These are phyloP conservation scores for Hylia prasina DNA, from an alignment of 2,113 vertebrate genomes.

Conservation along the genomic window DNA sequence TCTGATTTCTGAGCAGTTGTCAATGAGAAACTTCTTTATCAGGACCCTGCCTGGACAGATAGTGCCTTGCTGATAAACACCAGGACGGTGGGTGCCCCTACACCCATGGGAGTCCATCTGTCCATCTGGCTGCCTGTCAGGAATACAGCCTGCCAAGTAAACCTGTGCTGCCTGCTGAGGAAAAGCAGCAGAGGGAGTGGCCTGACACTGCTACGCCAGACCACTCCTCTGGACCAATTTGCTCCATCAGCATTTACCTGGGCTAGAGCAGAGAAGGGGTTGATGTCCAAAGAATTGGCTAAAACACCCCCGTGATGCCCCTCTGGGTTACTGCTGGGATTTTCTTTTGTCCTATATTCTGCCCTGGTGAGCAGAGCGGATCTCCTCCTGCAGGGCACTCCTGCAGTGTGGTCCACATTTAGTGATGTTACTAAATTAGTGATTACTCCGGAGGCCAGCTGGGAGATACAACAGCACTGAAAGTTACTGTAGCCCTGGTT, in stretches of 20 bases:
- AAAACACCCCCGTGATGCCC: fast-evolving
- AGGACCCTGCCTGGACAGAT: not conserved
- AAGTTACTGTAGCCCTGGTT: no score
- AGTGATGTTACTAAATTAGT: not conserved
- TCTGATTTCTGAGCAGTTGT: not conserved
- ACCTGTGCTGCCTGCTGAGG: not conserved
- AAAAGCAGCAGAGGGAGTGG: not conserved
- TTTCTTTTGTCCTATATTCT: not conserved
- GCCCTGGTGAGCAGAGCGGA: fast-evolving
- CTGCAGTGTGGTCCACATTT: not conserved
- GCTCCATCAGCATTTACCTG: not conserved
- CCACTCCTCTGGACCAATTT: not conserved
- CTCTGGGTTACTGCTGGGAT: not conserved
- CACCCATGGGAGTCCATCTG: not conserved
- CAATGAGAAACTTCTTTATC: not conserved
- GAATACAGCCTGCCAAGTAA: not conserved
- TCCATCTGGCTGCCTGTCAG: not conserved
- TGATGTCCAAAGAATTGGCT: not conserved
- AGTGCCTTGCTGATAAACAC: not conserved
- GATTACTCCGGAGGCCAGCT: not conserved
- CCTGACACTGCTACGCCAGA: fast-evolving
- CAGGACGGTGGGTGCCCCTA: fast-evolving
- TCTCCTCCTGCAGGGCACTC: not conserved
- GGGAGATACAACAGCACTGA: not conserved
- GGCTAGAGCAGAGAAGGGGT: not conserved